phyloP scores from a whole-genome alignment of 2,888 invertebrate genomes.

The Aporophyla nigra region DNA sequence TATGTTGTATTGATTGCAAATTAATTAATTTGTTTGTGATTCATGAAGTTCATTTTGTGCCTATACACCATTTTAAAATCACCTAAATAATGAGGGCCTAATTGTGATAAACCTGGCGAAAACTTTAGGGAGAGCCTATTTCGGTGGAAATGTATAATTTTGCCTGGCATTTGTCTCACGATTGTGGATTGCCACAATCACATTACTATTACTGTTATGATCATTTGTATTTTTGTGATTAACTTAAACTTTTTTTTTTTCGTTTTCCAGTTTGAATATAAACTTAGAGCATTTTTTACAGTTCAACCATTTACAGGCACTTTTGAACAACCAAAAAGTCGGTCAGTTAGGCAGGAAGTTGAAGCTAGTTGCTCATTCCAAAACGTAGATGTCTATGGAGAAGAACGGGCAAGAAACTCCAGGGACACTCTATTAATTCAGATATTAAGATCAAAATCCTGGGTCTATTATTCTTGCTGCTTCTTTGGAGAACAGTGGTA shows the following conservation, averaged over 20 bases:
- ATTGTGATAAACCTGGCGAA: not conserved
- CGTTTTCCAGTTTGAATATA: not conserved
- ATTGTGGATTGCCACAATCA: not conserved
- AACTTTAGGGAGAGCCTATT: not conserved
- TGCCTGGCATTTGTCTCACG: not conserved
- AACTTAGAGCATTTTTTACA: too few relatives aligned
- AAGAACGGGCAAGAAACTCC: too few relatives aligned
- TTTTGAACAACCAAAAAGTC: too few relatives aligned
- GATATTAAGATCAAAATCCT: too few relatives aligned
- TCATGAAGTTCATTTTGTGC: not conserved
- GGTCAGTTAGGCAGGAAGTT: too few relatives aligned
- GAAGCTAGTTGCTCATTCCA: too few relatives aligned
- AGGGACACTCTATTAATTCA: too few relatives aligned
- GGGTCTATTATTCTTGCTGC: too few relatives aligned
- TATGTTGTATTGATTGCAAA: slow-evolving; percentile 7
- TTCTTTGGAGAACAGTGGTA: too few relatives aligned
- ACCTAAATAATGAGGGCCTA: too few relatives aligned
- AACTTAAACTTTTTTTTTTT: not conserved
- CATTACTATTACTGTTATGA: not conserved
- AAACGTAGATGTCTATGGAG: too few relatives aligned
- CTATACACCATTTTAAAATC: not conserved
- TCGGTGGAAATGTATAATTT: not conserved
- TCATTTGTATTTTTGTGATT: not conserved
- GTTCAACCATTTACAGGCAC: too few relatives aligned
- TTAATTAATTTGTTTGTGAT: slow-evolving; percentile 1